Evolutionary conservation across 2,888 invertebrate species (phyloP).

Genomic region (Chironomus riparius): DNA sequence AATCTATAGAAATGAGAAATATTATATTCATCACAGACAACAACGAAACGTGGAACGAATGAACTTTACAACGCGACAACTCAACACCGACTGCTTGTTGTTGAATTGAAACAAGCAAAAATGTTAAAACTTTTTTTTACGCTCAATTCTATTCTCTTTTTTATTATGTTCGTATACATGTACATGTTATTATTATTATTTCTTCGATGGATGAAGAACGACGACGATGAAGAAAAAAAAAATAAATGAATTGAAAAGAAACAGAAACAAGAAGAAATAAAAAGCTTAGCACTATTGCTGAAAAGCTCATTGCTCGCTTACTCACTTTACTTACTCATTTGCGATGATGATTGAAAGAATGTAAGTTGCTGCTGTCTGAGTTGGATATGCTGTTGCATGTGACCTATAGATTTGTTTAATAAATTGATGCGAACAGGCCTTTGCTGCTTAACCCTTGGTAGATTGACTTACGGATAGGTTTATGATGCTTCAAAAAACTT

Average conservation of each 20-base stretch:
- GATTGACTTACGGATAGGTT: too few relatives aligned
- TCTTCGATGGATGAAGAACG: not conserved
- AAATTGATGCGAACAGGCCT: too few relatives aligned
- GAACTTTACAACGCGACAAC: slow-evolving; percentile 10
- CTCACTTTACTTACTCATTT: not conserved
- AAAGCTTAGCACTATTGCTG: not conserved
- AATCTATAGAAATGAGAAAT: not conserved
- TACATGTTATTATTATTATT: not conserved
- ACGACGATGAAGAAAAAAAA: not conserved
- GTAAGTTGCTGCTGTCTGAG: not conserved
- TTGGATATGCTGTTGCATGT: too few relatives aligned
- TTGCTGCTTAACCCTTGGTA: too few relatives aligned
- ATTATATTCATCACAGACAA: not conserved
- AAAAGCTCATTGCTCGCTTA: not conserved
- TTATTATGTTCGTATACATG: not conserved
- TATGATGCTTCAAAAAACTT: too few relatives aligned
- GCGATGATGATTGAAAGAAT: slow-evolving; percentile 7
- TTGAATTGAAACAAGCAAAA: not conserved
- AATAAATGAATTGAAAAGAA: not conserved
- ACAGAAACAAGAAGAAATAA: not conserved
- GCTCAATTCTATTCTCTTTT: not conserved
- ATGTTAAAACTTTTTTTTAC: not conserved
- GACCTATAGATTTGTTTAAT: too few relatives aligned
- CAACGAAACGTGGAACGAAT: not conserved
- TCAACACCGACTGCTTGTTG: not conserved